phyloP scores from a whole-genome alignment of 1,140 invertebrate genomes.

The Schlechtendalia chinensis region DNA sequence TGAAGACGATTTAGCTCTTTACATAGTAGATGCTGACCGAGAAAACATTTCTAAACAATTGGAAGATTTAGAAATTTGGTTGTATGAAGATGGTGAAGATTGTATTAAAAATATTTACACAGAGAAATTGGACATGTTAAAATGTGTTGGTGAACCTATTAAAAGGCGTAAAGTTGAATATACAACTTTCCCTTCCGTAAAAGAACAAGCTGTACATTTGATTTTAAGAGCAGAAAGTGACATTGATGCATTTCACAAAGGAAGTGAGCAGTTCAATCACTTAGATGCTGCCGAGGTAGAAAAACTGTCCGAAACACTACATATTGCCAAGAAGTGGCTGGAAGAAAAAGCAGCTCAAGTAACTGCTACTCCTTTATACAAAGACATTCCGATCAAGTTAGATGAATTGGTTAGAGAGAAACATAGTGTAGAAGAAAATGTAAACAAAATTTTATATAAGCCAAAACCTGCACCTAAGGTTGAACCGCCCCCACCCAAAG shows the following conservation, averaged over 20 bases:
- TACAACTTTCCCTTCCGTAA: slow-evolving; percentile 69
- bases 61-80: slow-evolving; percentile 89
- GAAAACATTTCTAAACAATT: slow-evolving; percentile 68
- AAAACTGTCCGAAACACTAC: slow-evolving; percentile 56
- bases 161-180: slow-evolving; percentile 75
- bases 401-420: slow-evolving; percentile 72
- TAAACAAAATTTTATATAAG: slow-evolving; percentile 77
- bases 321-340: slow-evolving; percentile 58
- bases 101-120: slow-evolving; percentile 80
- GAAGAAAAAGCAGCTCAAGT: slow-evolving; percentile 52
- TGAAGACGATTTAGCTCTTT: slow-evolving; percentile 74
- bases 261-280: slow-evolving; percentile 80
- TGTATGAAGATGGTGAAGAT: slow-evolving; percentile 93
- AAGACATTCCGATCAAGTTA: slow-evolving; percentile 71
- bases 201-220: slow-evolving; percentile 73
- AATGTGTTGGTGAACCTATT: slow-evolving; percentile 80
- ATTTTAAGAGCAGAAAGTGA: slow-evolving; percentile 75
- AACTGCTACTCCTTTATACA: slow-evolving; percentile 61
- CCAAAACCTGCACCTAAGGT: slow-evolving; percentile 71
- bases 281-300: slow-evolving; percentile 73
- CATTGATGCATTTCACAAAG: slow-evolving; percentile 65
- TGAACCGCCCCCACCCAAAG: slow-evolving; percentile 28
- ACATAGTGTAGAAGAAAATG: slow-evolving; percentile 68
- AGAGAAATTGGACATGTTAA: slow-evolving; percentile 65
- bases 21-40: slow-evolving; percentile 71